Evolutionary conservation across 2,888 invertebrate species (phyloP), one percentile per base, ranked within the genome.

Genomic region (Aplocera efformata): DNA sequence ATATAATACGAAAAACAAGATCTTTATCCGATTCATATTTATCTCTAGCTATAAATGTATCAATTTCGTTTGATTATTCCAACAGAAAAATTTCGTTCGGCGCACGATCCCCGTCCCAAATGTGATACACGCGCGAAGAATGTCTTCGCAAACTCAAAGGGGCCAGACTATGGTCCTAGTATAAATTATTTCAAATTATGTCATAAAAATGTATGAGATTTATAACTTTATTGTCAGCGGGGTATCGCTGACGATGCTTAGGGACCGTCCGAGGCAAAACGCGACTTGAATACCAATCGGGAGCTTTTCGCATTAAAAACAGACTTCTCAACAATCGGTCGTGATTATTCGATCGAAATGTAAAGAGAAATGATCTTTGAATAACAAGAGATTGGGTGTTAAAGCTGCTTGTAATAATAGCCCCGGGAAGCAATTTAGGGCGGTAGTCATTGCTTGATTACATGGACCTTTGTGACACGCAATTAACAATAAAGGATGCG

Each of bases 171-270:
- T 52, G 61, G 35, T 39, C 36, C 13, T 31, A 39, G 43, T 41
- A 45, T 33, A 48, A 68, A 71, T 67, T 67, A 70, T 70, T 71
- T 67, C 66, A 67, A 75, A 77, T 72, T 62, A 62, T 62, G 63
- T 67, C 58, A 77, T 78, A 74, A 77, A 78, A 78, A 78, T 77
- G 74, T 77, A 78, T 77, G 77, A 78, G 76, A 74, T 76, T 76
- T 75, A 67, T 63, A 60, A 57, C 56, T 53, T 60, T 71, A 73
- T 77, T 76, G 73, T 74, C 62, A 60, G n/a, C 58, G 56, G 59
- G 61, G 56, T 57, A 65, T 65, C 52, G 62, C 55, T 63, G 68
- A 69, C 59, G 50, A 48, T 54, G 50, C 58, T 48, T 51, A 17
- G 56, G 41, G 48, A 55, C 53, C 50, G 49, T 44, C 39, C 51